phyloP scores from a whole-genome alignment of 2,888 invertebrate genomes.

The Caenorhabditis doughertyi region DNA sequence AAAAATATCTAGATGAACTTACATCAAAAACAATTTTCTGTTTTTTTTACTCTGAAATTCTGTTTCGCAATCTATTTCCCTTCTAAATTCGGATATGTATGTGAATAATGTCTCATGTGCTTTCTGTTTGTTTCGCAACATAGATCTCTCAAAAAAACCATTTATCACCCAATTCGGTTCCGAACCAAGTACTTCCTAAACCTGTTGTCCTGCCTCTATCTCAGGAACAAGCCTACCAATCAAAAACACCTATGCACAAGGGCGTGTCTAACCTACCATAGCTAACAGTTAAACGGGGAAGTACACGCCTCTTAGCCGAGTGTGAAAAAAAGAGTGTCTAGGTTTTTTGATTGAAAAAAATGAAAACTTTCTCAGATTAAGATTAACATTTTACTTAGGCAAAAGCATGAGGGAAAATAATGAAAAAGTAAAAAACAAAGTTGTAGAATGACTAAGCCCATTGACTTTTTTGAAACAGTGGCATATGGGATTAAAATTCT shows the following conservation, averaged over 20 bases:
- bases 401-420: neutral
- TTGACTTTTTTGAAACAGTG: neutral
- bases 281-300: neutral
- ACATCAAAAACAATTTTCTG: neutral
- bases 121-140: conserved; percentile 40
- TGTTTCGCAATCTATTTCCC: neutral
- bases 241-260: conserved; percentile 46
- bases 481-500: conserved; percentile 9
- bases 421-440: neutral
- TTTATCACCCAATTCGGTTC: conserved; percentile 42
- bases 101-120: conserved; percentile 8
- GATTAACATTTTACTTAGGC: conserved; percentile 1
- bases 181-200: conserved; percentile 52
- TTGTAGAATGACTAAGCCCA: neutral
- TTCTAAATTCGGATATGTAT: neutral
- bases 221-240: conserved; percentile 48
- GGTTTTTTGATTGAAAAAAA: neutral
- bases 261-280: conserved; percentile 35
- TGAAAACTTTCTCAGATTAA: conserved; percentile 8
- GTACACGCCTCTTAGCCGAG: neutral
- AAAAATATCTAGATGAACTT: neutral
- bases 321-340: neutral
- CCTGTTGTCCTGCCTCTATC: conserved; percentile 46
- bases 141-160: conserved; percentile 41
- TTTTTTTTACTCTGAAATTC: neutral